Conservation (phyloP, 2,113 vertebrate species). For the Phalacrocorax brasilianus region DNA sequence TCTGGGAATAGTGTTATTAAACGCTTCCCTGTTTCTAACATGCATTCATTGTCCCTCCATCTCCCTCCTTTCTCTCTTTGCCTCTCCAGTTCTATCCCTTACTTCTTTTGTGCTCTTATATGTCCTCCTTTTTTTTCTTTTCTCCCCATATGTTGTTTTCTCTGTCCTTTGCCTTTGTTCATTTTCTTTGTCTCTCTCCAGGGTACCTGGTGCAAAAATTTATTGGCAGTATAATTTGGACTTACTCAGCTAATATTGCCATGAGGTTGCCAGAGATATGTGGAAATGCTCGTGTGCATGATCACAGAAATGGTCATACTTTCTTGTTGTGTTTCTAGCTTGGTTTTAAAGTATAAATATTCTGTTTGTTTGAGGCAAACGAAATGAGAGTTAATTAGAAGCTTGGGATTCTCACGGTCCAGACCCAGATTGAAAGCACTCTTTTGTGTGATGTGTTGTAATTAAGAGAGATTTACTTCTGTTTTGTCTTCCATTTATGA, state of each 20-base stretch:
- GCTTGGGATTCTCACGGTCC: neutral
- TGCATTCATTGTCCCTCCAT: rapidly evolving
- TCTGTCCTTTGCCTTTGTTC: neutral
- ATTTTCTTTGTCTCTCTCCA: neutral
- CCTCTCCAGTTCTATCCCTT: neutral
- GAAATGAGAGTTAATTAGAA: neutral
- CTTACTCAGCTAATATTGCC: neutral
- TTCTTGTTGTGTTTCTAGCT: neutral
- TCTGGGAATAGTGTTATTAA: neutral
- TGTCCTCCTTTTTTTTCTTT: neutral
- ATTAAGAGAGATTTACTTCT: neutral
- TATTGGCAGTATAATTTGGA: neutral
- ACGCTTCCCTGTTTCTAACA: neutral
- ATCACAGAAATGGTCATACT: neutral
- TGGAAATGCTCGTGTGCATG: neutral
- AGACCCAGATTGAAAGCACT: neutral
- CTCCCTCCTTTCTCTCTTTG: neutral
- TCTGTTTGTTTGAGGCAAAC: neutral
- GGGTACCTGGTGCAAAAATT: neutral
- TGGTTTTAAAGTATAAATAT: neutral
- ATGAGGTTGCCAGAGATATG: neutral
- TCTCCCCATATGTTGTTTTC: neutral
- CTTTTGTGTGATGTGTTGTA: neutral
- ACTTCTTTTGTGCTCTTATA: neutral
- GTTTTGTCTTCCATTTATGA: neutral